A percentile compares a stretch with the other conserved stretches of the same genome.
Evolutionary conservation across 2,113 vertebrate genomes (phyloP).

Genomic region (Ciconia boyciana): DNA sequence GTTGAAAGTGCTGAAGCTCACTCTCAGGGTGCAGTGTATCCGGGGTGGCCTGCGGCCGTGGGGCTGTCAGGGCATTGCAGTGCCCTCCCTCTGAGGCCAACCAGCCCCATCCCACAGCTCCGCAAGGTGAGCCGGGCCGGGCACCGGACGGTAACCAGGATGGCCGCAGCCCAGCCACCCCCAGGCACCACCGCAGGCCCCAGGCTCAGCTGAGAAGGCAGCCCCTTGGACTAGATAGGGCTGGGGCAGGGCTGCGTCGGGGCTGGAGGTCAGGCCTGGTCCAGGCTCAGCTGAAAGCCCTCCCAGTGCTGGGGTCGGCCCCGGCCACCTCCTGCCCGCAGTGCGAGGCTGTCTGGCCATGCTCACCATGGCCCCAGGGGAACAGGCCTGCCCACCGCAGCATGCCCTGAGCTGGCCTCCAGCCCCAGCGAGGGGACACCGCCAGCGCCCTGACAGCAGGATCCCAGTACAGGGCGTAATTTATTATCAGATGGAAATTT

Average conservation of each 20-base stretch:
- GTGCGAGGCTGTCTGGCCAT: too few species aligned
- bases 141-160: rapidly evolving
- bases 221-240: too few species aligned
- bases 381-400: rapidly evolving
- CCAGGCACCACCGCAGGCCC: neutral
- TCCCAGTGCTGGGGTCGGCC: neutral
- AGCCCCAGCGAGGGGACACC: neutral
- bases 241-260: neutral
- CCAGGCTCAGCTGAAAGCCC: neutral
- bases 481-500: neutral
- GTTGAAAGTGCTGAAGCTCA: neutral
- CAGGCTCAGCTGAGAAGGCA: neutral
- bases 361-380: neutral
- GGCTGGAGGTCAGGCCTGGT: neutral
- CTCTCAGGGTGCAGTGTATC: neutral
- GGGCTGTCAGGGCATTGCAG: neutral
- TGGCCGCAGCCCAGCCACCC: neutral
- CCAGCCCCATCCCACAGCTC: neutral
- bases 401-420: rapidly evolving
- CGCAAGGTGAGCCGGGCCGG: rapidly evolving
- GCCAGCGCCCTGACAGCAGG: neutral
- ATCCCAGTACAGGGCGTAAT: neutral
- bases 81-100: neutral
- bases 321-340: rapidly evolving
- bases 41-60: neutral